Conservation (phyloP, 1,140 invertebrate species). For the Scaptomyza graminum region DNA sequence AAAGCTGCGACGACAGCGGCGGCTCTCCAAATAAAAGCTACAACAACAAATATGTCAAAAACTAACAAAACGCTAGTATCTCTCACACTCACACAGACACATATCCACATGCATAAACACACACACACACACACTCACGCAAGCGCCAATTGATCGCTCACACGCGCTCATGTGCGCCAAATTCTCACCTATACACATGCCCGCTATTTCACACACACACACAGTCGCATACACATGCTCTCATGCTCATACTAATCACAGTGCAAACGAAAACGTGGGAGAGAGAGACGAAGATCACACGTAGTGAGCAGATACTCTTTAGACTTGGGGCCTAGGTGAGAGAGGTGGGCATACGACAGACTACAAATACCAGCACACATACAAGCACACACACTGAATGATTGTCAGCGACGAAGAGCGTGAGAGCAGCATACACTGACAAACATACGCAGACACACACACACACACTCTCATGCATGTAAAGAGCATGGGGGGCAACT, state of each 20-base stretch:
- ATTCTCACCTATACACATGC: constrained; percentile 70
- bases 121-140: constrained; percentile 22
- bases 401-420: constrained; percentile 21
- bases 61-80: constrained; percentile 69
- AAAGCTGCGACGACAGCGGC: constrained; percentile 19
- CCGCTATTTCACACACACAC: constrained; percentile 51
- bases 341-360: constrained; percentile 1
- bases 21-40: constrained; percentile 52
- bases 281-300: constrained; percentile 47
- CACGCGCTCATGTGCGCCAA: constrained; percentile 62
- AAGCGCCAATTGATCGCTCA: constrained; percentile 71
- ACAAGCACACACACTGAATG: constrained; percentile 19
- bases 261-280: constrained; percentile 28
- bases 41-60: constrained; percentile 76
- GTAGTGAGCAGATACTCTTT: constrained; percentile 60
- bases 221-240: constrained; percentile 29
- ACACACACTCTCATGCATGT: constrained; percentile 6
- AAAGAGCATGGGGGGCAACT: constrained; percentile 46
- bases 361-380: constrained; percentile 27
- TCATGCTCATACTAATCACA: constrained; percentile 64
- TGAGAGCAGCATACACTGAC: constrained; percentile 11
- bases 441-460: not conserved
- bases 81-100: constrained; percentile 37
- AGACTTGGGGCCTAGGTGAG: constrained; percentile 5
- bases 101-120: constrained; percentile 9